phyloP scores from a whole-genome alignment of 2,888 invertebrate species.

The Brachyopa scutellaris region DNA sequence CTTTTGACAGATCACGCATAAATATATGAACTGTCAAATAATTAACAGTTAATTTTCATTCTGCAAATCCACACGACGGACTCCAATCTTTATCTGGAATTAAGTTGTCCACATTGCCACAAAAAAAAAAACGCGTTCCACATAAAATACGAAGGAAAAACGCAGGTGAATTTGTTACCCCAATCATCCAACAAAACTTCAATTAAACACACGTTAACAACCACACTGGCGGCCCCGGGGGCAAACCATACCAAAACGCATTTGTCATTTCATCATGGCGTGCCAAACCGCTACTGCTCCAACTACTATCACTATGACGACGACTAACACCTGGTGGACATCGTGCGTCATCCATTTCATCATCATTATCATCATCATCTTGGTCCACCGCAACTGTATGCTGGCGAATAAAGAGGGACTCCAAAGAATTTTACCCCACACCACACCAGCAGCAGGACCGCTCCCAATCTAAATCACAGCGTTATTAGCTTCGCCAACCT shows the following conservation, averaged over 20 bases:
- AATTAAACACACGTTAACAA: slow-evolving; percentile 73
- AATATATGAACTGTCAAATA: not conserved
- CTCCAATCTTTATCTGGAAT: slow-evolving; percentile 36
- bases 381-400: not conserved
- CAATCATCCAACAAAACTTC: slow-evolving; percentile 63
- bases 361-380: slow-evolving; percentile 51
- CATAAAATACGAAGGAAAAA: slow-evolving; percentile 12
- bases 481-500: slow-evolving; percentile 45
- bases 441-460: slow-evolving; percentile 13
- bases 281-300: slow-evolving; percentile 41
- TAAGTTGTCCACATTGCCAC: slow-evolving; percentile 57
- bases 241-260: slow-evolving; percentile 57
- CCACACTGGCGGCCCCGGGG: slow-evolving; percentile 58
- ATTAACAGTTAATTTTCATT: slow-evolving; percentile 29
- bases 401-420: slow-evolving; percentile 13
- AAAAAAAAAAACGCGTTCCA: not conserved
- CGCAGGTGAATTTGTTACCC: slow-evolving; percentile 59
- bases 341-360: slow-evolving; percentile 69
- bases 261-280: slow-evolving; percentile 70
- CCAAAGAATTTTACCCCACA: not conserved
- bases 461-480: slow-evolving; percentile 64
- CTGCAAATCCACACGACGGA: slow-evolving; percentile 30
- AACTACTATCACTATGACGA: slow-evolving; percentile 16
- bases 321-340: slow-evolving; percentile 68
- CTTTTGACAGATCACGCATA: not conserved